Conservation (phyloP, 2,797 vertebrate genomes). For the Tolypeutes matacus region DNA sequence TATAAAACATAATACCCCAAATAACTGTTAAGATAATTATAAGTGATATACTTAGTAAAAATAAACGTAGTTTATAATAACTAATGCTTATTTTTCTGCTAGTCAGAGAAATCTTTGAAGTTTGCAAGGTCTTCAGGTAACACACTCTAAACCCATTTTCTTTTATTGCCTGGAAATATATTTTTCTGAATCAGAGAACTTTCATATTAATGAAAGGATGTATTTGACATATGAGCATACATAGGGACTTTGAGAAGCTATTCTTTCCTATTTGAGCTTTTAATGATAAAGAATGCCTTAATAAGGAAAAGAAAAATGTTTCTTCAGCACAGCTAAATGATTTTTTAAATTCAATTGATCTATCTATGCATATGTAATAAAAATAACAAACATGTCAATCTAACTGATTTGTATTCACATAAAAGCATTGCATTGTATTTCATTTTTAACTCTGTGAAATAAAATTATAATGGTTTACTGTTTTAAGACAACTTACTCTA, state of each 20-base stretch:
- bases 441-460: neutral
- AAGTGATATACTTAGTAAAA: neutral
- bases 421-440: neutral
- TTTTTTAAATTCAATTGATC: neutral
- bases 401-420: neutral
- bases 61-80: neutral
- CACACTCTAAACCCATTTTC: neutral
- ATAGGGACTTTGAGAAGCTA: neutral
- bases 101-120: neutral
- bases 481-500: neutral
- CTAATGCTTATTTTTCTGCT: neutral
- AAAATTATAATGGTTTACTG: neutral
- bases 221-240: neutral
- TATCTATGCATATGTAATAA: neutral
- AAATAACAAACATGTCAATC: neutral
- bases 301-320: neutral
- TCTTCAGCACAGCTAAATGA: neutral
- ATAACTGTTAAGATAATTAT: neutral
- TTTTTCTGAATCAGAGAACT: neutral
- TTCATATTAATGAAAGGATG: neutral
- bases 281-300: neutral
- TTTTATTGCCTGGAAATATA: neutral
- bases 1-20: neutral
- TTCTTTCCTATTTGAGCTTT: conserved; percentile 4
- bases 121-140: neutral